phyloP scores from a whole-genome alignment of 2,113 vertebrate species.

The Tetrax tetrax region DNA sequence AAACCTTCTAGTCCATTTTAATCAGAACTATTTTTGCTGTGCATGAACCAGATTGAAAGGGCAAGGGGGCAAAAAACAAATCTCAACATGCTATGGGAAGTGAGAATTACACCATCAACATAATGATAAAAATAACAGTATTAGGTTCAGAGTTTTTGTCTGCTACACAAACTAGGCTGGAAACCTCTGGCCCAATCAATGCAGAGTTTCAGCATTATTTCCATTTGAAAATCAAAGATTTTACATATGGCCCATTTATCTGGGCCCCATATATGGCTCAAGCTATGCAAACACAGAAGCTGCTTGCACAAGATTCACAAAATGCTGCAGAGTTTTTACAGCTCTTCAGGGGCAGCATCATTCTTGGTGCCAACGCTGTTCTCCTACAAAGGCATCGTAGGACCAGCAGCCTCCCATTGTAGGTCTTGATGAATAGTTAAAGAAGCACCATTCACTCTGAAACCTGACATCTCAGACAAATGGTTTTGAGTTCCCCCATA shows the following conservation, averaged over 20 bases:
- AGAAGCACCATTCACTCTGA: slow-evolving; percentile 14
- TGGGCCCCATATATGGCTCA: not conserved
- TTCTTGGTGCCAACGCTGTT: not conserved
- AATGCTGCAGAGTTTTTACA: not conserved
- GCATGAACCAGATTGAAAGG: not conserved
- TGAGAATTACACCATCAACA: not conserved
- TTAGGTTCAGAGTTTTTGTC: not conserved
- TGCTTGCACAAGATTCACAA: not conserved
- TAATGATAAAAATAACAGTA: not conserved
- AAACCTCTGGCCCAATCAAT: not conserved
- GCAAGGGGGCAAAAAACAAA: slow-evolving; percentile 34
- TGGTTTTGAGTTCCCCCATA: slow-evolving; percentile 16
- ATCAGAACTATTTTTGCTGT: not conserved
- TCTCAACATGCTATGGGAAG: not conserved
- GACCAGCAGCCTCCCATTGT: not conserved
- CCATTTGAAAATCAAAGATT: not conserved
- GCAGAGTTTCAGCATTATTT: not conserved
- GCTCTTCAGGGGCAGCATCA: not conserved
- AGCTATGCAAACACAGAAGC: not conserved
- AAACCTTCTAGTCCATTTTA: not conserved
- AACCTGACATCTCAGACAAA: slow-evolving; percentile 46
- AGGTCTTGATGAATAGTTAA: slow-evolving; percentile 16
- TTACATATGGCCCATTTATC: not conserved
- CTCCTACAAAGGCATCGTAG: not conserved
- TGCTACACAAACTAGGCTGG: not conserved